These are phyloP conservation scores for Drosophila bunnanda DNA, from an alignment of 2,888 invertebrate genomes.

Conservation along the genomic window DNA sequence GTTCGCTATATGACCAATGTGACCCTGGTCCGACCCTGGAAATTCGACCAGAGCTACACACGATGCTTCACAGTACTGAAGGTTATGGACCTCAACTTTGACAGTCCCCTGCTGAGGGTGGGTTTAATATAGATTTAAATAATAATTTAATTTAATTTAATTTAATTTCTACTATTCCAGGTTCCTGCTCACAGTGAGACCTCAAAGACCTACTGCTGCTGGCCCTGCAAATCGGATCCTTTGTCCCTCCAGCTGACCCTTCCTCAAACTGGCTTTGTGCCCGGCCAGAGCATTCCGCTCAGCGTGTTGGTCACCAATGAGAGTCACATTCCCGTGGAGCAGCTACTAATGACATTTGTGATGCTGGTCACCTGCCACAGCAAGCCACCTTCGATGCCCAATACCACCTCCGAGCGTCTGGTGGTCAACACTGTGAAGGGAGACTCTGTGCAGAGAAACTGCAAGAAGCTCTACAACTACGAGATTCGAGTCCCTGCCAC, in stretches of 20 bases:
- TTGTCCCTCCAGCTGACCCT: conserved; percentile 70
- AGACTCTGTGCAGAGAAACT: conserved; percentile 63
- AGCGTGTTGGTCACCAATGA: conserved; percentile 86
- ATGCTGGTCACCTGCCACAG: conserved; percentile 75
- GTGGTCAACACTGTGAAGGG: conserved; percentile 69
- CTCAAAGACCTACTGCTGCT: conserved; percentile 77
- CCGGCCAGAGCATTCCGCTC: conserved; percentile 78
- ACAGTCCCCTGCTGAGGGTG: conserved; percentile 65
- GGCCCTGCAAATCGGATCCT: conserved; percentile 76
- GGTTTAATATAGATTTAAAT: conserved; percentile 2
- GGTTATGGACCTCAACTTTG: conserved; percentile 88
- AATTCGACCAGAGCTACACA: conserved; percentile 88
- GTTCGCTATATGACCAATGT: conserved; percentile 87
- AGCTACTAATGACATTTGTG: conserved; percentile 67
- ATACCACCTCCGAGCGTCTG: conserved; percentile 58
- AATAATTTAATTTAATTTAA: too few species aligned
- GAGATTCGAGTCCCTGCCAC: conserved; percentile 78
- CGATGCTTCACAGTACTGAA: conserved; percentile 91
- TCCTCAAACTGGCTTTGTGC: conserved; percentile 81
- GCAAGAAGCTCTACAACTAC: conserved; percentile 72
- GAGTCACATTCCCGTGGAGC: conserved; percentile 85
- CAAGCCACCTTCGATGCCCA: conserved; percentile 30
- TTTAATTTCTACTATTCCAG: conserved; percentile 40
- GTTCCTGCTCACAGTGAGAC: conserved; percentile 67
- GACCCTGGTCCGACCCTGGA: conserved; percentile 92